Evolutionary conservation across 2,797 vertebrate species (phyloP).

Genomic region (Megaceryle alcyon): DNA sequence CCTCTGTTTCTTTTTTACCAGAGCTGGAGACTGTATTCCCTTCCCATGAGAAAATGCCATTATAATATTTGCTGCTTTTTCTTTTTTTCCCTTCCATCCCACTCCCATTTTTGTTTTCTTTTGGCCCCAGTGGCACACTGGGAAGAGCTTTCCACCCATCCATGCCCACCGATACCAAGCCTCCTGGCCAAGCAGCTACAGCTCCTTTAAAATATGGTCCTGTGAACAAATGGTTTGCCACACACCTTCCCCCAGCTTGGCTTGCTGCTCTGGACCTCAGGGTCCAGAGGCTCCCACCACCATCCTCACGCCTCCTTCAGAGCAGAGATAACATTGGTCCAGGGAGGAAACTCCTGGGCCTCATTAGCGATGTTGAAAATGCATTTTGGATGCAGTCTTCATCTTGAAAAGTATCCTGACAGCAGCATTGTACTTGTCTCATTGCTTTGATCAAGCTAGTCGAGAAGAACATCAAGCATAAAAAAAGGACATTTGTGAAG

Average conservation of each 20-base stretch:
- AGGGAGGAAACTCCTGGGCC: not conserved
- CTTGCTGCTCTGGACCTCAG: not conserved
- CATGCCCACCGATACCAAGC: not conserved
- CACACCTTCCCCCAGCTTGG: not conserved
- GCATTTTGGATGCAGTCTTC: not conserved
- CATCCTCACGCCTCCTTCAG: rapidly evolving
- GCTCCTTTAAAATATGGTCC: not conserved
- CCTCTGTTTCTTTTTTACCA: constrained; percentile 61
- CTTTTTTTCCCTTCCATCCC: not conserved
- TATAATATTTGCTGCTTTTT: constrained; percentile 34
- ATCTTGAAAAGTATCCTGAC: not conserved
- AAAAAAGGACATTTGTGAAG: not conserved
- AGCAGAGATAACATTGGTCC: not conserved
- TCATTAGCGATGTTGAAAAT: not conserved
- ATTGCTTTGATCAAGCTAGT: not conserved
- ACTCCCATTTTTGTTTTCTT: constrained; percentile 44
- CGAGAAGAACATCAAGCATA: not conserved
- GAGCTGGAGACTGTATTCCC: constrained; percentile 45
- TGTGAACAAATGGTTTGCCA: rapidly evolving
- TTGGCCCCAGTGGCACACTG: not conserved
- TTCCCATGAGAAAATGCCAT: constrained; percentile 69
- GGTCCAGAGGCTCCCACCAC: not conserved
- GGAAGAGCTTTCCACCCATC: constrained; percentile 26
- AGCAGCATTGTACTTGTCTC: not conserved
- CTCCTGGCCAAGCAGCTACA: not conserved